phyloP scores from a whole-genome alignment of 2,797 vertebrate genomes.

The Avahi laniger region DNA sequence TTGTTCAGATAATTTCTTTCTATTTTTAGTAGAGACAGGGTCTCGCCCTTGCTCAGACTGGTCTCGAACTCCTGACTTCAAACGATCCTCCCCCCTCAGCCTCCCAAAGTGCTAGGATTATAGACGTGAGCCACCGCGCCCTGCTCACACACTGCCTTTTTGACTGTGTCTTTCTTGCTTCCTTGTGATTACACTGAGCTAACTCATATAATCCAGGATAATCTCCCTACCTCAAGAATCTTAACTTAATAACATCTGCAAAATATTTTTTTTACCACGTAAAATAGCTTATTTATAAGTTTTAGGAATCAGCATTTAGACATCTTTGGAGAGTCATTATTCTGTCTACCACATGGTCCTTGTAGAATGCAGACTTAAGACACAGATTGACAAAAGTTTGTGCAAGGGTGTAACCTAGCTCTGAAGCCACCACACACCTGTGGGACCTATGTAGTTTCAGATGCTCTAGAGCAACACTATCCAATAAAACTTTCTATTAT shows the following conservation, averaged over 20 bases:
- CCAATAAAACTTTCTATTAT: neutral
- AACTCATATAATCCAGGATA: neutral
- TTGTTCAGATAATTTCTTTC: no score
- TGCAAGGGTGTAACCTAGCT: neutral
- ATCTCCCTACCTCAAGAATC: neutral
- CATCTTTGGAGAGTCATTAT: neutral
- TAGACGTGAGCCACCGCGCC: no score
- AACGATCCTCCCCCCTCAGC: no score
- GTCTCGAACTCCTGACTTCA: no score
- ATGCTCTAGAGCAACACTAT: neutral
- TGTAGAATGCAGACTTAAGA: neutral
- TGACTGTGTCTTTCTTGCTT: neutral
- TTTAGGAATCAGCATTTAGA: neutral
- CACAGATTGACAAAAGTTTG: neutral
- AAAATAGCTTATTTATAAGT: neutral
- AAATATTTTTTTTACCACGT: slow-evolving; percentile 1
- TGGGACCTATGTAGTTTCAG: neutral
- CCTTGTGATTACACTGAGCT: neutral
- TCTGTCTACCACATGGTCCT: neutral
- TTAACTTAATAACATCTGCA: neutral
- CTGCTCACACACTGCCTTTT: neutral
- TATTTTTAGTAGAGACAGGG: neutral
- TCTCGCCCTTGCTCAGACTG: no score
- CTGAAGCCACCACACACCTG: neutral
- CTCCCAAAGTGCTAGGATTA: no score